Conservation (phyloP, 30 jellyfish, hydroid and myxozoan genomes). For the Turritopsis rubra region DNA sequence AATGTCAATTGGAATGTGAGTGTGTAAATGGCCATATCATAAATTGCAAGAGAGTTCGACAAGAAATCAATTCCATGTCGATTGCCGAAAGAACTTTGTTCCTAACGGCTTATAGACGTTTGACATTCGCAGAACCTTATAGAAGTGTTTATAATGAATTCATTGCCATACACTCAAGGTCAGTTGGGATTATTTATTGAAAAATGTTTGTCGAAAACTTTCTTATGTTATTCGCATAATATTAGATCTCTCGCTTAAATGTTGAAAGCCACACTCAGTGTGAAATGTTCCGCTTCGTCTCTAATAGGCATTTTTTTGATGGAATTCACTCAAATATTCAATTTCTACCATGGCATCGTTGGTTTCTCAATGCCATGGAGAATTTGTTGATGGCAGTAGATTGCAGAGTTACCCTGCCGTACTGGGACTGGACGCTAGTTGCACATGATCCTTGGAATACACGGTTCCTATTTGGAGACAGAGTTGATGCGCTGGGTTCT, state of each 20-base stretch:
- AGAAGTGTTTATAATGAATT: constrained; percentile 26
- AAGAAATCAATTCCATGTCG: constrained; percentile 52
- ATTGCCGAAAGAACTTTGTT: constrained; percentile 35
- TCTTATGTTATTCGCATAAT: constrained; percentile 35
- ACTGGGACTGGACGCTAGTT: constrained; percentile 74
- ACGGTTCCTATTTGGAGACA: constrained; percentile 37
- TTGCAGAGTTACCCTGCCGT: constrained; percentile 56
- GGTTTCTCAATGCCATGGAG: constrained; percentile 46
- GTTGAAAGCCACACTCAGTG: neutral
- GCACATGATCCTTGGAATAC: constrained; percentile 59
- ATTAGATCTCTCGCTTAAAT: too few relatives aligned
- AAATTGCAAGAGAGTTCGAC: constrained; percentile 49
- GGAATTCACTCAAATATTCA: constrained; percentile 45
- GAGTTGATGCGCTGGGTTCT: constrained; percentile 48
- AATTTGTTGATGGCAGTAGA: constrained; percentile 48
- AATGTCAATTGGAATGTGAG: constrained; percentile 41
- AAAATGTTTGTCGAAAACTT: constrained; percentile 12
- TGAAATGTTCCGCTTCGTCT: too few relatives aligned
- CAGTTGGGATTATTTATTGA: too few relatives aligned
- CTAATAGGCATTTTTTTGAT: neutral
- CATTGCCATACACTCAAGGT: constrained; percentile 30
- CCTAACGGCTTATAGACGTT: constrained; percentile 34
- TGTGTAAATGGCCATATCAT: constrained; percentile 39
- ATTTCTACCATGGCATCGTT: constrained; percentile 86
- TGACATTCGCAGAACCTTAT: constrained; percentile 29